phyloP scores from a whole-genome alignment of 2,888 invertebrate genomes.

The Leucania comma region DNA sequence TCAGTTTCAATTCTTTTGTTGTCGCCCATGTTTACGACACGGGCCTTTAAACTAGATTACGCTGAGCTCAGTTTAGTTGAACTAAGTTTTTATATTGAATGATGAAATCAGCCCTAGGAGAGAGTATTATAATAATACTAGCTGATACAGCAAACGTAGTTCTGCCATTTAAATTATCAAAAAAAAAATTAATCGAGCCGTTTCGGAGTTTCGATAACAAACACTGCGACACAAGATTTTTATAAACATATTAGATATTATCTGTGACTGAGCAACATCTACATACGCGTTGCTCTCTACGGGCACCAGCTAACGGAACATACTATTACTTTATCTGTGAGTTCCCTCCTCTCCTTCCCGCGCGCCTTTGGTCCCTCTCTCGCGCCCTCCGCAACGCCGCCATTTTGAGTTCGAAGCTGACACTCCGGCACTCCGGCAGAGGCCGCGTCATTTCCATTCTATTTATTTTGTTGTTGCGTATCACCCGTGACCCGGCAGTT shows the following conservation, averaged over 20 bases:
- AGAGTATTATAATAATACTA: too few species aligned
- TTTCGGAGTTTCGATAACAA: too few species aligned
- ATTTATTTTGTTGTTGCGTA: slow-evolving; percentile 56
- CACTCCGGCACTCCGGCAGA: slow-evolving; percentile 25
- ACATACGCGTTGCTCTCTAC: not conserved
- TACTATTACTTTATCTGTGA: slow-evolving; percentile 41
- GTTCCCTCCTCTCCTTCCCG: slow-evolving; percentile 13
- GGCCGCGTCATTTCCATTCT: slow-evolving; percentile 51
- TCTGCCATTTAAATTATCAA: too few species aligned
- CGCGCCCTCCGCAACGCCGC: slow-evolving; percentile 38
- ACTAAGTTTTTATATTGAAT: too few species aligned
- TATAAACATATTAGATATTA: not conserved
- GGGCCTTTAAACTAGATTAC: too few species aligned
- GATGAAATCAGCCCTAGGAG: too few species aligned
- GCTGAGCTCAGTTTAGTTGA: too few species aligned
- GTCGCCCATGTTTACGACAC: too few species aligned
- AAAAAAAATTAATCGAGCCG: too few species aligned
- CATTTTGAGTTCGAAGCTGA: slow-evolving; percentile 49
- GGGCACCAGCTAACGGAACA: slow-evolving; percentile 17
- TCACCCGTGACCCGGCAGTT: slow-evolving; percentile 38
- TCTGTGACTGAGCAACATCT: not conserved
- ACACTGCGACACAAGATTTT: too few species aligned
- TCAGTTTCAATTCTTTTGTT: too few species aligned
- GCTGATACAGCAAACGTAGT: too few species aligned
- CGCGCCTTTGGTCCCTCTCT: not conserved